Evolutionary conservation across 2,888 invertebrate genomes (phyloP).

Genomic region (Hetaerina titia): DNA sequence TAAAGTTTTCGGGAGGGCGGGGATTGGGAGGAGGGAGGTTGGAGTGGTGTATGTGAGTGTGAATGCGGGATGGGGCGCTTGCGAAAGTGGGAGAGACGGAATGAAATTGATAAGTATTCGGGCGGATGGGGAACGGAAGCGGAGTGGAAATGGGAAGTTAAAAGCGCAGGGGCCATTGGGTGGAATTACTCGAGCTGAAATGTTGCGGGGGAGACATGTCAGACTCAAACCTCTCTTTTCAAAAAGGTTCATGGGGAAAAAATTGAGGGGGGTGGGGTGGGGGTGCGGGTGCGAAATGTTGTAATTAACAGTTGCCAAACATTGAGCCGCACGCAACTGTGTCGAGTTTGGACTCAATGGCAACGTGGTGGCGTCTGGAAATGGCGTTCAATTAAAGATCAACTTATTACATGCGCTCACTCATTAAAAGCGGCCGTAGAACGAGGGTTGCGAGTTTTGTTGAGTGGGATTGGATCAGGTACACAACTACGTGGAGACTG

Average conservation of each 20-base stretch:
- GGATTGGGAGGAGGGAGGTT: no score
- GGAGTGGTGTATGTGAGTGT: not conserved
- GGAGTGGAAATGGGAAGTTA: not conserved
- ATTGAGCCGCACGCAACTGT: not conserved
- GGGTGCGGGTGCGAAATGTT: not conserved
- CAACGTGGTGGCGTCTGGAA: not conserved
- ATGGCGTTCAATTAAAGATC: not conserved
- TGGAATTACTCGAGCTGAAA: not conserved
- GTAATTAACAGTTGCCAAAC: not conserved
- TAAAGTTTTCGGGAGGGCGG: no score
- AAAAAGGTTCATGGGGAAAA: not conserved
- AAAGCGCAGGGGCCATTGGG: not conserved
- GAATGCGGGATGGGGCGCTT: not conserved
- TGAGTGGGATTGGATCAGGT: no score
- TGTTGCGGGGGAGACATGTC: not conserved
- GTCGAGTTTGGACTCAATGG: not conserved
- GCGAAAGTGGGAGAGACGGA: not conserved
- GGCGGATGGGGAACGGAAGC: not conserved
- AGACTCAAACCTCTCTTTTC: slow-evolving; percentile 1
- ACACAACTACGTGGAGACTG: no score
- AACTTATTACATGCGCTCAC: not conserved
- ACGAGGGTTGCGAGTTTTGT: not conserved
- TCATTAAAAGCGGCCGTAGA: not conserved
- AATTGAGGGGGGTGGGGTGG: not conserved
- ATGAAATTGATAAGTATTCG: slow-evolving; percentile 2